A percentile compares a stretch with the other conserved stretches of the same genome.
These are phyloP conservation scores for Spheniscus mendiculus DNA, from an alignment of 2,113 vertebrate species.

Conservation along the genomic window DNA sequence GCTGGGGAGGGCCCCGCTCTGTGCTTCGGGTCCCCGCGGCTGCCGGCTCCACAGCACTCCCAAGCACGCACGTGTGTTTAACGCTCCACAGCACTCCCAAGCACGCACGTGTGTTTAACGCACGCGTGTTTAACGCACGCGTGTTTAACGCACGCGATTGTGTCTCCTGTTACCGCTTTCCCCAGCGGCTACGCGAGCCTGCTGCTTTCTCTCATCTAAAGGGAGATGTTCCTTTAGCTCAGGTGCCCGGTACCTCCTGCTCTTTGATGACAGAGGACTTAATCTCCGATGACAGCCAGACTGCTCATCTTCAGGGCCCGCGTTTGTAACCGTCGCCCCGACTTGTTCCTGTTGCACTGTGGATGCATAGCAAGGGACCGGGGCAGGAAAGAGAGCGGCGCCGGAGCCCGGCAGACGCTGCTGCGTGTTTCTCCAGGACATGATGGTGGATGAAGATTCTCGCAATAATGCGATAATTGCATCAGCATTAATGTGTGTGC, in stretches of 20 bases:
- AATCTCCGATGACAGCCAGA: background rate
- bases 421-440: background rate
- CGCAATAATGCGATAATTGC: accelerated
- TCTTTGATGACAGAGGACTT: background rate
- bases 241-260: background rate
- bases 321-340: accelerated
- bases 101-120: accelerated
- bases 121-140: no score
- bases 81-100: background rate
- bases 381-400: background rate
- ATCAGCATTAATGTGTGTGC: background rate
- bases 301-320: background rate
- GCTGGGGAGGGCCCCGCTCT: background rate
- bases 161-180: background rate
- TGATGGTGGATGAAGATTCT: accelerated
- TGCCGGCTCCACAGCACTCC: background rate
- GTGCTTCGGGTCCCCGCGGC: accelerated
- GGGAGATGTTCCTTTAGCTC: background rate
- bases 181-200: background rate
- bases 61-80: accelerated
- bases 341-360: accelerated
- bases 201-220: background rate
- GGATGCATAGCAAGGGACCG: background rate
- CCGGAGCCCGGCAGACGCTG: background rate
- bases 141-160: accelerated